Base-by-base conservation (phyloP, 2,888 invertebrate species). In the Lordiphosa fenestrarum region DNA sequence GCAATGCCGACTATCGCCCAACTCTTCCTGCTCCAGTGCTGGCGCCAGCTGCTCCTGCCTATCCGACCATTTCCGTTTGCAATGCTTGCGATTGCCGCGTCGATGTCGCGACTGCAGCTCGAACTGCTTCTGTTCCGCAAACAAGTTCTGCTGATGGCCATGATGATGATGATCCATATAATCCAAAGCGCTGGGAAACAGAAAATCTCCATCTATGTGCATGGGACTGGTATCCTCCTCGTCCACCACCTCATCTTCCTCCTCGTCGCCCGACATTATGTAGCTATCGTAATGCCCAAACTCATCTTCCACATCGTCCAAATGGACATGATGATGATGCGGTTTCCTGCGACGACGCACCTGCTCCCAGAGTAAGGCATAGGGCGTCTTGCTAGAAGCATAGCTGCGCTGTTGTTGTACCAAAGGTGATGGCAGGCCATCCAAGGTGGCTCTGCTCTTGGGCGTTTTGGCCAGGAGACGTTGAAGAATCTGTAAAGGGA, bases 391-490 rank as follows among this genome's bases (percentile, higher is more conserved):
- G 9, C 83, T 67, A 25, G 69, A 62, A 40, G 66, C 61, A 35
- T 74, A 69, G 48, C 66, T 66, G 46, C 84, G 81, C 54, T 66
- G 73, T 48, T 63, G 77, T 55, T 71, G 69, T 42, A 52, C 64
- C 12, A 52, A 53, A 23, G 72, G 69, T 47, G 65, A 54, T 19
- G 60, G 36, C 46, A 69, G 50, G n/a, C 62, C 46, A 5, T 71
- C 53, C 7, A 61, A 46, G 6, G 58, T 49, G 21, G 69, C 65
- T 21, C 83, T 80, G 62, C 71, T 83, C 58, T 86, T 88, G 53
- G 87, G 86, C 65, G 85, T 75, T 80, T 86, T 86, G 52, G 87
- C 88, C 77, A 89, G 69, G 53, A 89, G 82, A 73, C 88, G 88
- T 77, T 88, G 89, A 55, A 89, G 81, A 63, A 88, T 86, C 88